Conservation (phyloP, 2,113 vertebrate genomes). For the Enhydra lutris region DNA sequence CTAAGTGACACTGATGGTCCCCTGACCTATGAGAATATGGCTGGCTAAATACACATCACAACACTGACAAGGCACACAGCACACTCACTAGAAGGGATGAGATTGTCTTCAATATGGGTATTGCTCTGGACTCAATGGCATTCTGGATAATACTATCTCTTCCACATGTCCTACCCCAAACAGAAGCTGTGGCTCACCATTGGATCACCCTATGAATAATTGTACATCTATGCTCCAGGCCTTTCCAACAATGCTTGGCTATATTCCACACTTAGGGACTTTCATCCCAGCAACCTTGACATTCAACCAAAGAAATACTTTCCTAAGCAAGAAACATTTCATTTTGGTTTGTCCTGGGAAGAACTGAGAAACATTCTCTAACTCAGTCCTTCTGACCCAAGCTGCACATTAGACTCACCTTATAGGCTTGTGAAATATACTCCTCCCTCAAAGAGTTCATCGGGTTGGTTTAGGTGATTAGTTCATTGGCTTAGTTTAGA, state of each 20-base stretch:
- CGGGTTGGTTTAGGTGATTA: no score
- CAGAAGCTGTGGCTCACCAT: background rate
- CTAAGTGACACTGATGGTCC: background rate
- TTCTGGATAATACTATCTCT: background rate
- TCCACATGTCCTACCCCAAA: background rate
- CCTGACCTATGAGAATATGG: background rate
- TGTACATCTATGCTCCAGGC: background rate
- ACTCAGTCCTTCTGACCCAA: background rate
- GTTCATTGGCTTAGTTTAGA: no score
- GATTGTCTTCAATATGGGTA: background rate
- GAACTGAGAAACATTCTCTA: background rate
- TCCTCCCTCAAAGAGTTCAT: background rate
- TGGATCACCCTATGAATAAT: background rate
- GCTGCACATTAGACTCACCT: background rate
- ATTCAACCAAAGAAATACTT: conserved; percentile 10
- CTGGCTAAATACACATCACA: background rate
- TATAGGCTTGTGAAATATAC: background rate
- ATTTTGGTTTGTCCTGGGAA: background rate
- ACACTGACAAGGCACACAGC: background rate
- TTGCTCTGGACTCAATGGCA: background rate
- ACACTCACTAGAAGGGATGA: background rate
- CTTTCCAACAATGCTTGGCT: conserved; percentile 26
- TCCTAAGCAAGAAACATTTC: conserved; percentile 29
- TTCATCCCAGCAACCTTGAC: background rate
- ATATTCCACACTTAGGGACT: conserved; percentile 18